Evolutionary conservation across 2,888 invertebrate species (phyloP), one percentile per base, ranked within the genome.

Genomic region (Chrysomela aeneicollis): DNA sequence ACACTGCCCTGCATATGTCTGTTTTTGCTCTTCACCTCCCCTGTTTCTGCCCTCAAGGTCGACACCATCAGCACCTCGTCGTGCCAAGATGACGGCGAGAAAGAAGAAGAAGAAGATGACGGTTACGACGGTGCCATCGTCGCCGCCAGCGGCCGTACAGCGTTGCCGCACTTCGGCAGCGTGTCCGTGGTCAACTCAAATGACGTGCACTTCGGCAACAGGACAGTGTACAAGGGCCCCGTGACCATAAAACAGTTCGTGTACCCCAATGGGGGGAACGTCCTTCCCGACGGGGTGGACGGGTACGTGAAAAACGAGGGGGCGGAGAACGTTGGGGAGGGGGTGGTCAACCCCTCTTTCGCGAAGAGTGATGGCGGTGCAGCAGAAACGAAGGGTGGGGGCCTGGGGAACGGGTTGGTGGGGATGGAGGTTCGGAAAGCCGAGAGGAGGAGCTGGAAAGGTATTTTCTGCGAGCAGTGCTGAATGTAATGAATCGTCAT

Each of bases 191-290:
- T 85, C 30, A 88, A 90, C 74, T 91, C 92, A 0, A 87, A 87
- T 22, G 89, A 92, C 78, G 88, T 92, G 1, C 90, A 91, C 70
- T 88, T 93, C 72, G 93, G 92, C 0, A 90, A 91, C 74, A 91
- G 90, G 74, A 90, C 90, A 4, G 89, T 89, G 75, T 92, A 91
- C 76, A 89, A 92, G 77, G 92, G 92, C 5, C 92, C 92, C 51
- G 91, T 92, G 15, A 90, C 89, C 32, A 92, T 92, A 72, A 91
- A 91, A 77, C 91, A 92, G 78, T 86, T 91, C 69, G 84, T 91
- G 61, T 87, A 90, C 68, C 73, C 74, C 3, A 74, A 70, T 37
- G 67, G 72, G 19, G 67, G 72, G 19, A 61, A 63, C 17, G 9
- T 37, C 46, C 32, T 42, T 55, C 53, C 50, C 57, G 62, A 66